phyloP scores from a whole-genome alignment of 2,888 invertebrate species.

The Strigamia transsilvanica region DNA sequence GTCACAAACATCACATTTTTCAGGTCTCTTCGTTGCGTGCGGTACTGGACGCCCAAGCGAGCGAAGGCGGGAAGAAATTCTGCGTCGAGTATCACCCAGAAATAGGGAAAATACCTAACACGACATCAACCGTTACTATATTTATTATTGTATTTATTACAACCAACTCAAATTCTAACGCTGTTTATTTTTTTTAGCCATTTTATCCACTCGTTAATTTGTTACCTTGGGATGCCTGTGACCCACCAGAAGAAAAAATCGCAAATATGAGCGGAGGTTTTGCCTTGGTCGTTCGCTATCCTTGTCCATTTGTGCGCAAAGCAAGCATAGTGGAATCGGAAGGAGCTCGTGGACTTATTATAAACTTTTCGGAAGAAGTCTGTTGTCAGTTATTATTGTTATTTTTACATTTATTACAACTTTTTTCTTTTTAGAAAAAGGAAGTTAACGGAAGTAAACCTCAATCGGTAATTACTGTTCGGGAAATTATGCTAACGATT shows the following conservation, averaged over 20 bases:
- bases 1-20: background rate
- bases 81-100: background rate
- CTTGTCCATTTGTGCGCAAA: background rate
- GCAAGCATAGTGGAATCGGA: background rate
- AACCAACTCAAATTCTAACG: background rate
- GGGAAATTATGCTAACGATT: no score
- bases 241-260: background rate
- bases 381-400: background rate
- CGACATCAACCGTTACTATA: background rate
- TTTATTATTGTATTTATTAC: no score
- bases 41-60: background rate
- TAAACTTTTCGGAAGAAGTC: background rate
- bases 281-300: background rate
- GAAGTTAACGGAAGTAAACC: no score
- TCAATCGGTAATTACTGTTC: background rate
- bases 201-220: constrained; percentile 9
- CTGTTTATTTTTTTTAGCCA: background rate
- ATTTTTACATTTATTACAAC: background rate
- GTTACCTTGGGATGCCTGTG: background rate
- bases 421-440: background rate
- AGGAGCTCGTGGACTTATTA: background rate
- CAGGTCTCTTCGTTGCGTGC: background rate
- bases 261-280: background rate
- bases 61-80: background rate
- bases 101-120: background rate